Percentiles rank a stretch among this genome's conserved stretches.
These are phyloP conservation scores for Herpailurus yagouaroundi DNA, from an alignment of 2,113 vertebrate genomes.

Conservation along the genomic window DNA sequence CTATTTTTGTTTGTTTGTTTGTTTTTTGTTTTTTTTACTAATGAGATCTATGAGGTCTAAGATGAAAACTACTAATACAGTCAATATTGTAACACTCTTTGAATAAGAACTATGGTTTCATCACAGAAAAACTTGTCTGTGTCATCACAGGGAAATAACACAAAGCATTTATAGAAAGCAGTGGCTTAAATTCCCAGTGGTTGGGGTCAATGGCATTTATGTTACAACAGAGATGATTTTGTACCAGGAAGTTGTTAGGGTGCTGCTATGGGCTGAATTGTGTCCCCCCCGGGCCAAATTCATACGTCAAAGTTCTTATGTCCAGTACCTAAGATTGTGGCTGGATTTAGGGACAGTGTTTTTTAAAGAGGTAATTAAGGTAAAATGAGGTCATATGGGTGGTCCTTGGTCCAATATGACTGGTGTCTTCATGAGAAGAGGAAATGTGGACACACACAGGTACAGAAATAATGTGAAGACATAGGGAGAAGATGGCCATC, in stretches of 20 bases:
- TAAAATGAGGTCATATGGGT: neutral
- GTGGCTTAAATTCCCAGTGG: neutral
- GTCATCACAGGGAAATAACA: neutral
- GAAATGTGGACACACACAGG: neutral
- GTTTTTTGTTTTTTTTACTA: neutral
- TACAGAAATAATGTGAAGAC: neutral
- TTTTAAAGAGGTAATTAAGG: neutral
- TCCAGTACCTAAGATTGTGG: neutral
- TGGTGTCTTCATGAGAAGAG: neutral
- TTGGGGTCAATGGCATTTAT: neutral
- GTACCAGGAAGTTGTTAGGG: neutral
- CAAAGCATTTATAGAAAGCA: neutral
- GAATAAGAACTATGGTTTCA: conserved; percentile 3
- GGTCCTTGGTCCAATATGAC: neutral
- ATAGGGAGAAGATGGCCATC: neutral
- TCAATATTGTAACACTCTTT: neutral
- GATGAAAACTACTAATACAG: neutral
- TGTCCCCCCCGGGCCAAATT: neutral
- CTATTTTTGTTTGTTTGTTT: no score
- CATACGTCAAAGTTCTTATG: neutral
- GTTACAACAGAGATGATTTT: neutral
- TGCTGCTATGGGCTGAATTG: neutral
- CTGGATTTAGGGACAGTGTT: neutral
- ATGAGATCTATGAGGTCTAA: neutral
- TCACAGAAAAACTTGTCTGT: neutral